These are phyloP conservation scores for Fistularia commersonii DNA, from an alignment of 2,797 vertebrate genomes.

Conservation along the genomic window DNA sequence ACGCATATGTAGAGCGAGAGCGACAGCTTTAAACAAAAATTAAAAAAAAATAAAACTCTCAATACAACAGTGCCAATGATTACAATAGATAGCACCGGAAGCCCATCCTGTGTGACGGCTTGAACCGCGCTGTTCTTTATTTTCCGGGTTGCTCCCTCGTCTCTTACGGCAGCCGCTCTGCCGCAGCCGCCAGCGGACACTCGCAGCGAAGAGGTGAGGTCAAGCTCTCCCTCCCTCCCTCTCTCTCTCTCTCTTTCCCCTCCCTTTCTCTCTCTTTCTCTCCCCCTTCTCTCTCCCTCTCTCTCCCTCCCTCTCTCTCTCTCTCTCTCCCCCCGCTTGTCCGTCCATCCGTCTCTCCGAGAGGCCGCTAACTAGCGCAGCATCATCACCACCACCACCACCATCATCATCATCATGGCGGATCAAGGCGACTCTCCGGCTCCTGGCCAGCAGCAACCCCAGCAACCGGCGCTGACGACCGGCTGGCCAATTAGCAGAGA, in stretches of 20 bases:
- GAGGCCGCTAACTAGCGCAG: conserved; percentile 61
- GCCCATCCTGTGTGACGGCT: too few species aligned
- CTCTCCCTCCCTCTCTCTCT: too few species aligned
- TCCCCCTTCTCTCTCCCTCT: too few species aligned
- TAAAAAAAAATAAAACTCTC: too few species aligned
- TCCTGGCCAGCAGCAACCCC: conserved; percentile 78
- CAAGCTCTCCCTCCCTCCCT: conserved; percentile 32
- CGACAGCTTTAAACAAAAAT: too few species aligned
- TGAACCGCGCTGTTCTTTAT: too few species aligned
- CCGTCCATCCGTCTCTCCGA: conserved; percentile 16
- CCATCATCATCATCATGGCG: conserved; percentile 85
- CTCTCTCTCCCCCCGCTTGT: conserved; percentile 11
- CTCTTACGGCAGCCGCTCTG: conserved; percentile 59
- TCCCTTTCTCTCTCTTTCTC: too few species aligned
- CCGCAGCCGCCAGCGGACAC: conserved; percentile 71
- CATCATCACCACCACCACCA: conserved; percentile 55
- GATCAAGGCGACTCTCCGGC: conserved; percentile 85
- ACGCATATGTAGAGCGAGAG: too few species aligned
- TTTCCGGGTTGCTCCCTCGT: conserved; percentile 73
- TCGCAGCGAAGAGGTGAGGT: conserved; percentile 66
- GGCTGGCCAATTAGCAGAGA: conserved; percentile 95
- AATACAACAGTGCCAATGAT: too few species aligned
- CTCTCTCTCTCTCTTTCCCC: too few species aligned
- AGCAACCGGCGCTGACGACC: conserved; percentile 67
- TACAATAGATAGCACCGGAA: too few species aligned